Evolutionary conservation across 1,140 invertebrate genomes (phyloP).

Genomic region (Thaumetopoea pityocampa): DNA sequence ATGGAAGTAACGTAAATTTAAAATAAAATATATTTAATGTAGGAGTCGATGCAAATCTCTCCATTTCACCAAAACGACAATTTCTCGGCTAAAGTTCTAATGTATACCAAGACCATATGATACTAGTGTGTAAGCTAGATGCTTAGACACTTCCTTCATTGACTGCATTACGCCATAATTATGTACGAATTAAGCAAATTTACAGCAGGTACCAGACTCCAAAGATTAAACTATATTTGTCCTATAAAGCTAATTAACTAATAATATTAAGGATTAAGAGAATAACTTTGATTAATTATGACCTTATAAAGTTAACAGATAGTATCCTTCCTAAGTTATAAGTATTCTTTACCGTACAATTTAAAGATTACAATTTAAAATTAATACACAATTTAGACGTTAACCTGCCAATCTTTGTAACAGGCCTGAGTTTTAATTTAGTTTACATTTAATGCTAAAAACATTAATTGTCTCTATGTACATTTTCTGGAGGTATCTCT

Average conservation of each 20-base stretch:
- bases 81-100: too few relatives aligned
- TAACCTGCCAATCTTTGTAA: too few relatives aligned
- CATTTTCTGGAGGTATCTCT: slow-evolving; percentile 14
- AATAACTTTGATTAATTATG: too few relatives aligned
- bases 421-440: neutral
- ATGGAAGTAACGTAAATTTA: too few relatives aligned
- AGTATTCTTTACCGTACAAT: neutral
- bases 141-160: too few relatives aligned
- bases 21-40: too few relatives aligned
- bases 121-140: too few relatives aligned
- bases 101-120: too few relatives aligned
- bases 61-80: too few relatives aligned
- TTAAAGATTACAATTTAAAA: slow-evolving; percentile 7
- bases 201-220: slow-evolving; percentile 24
- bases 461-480: slow-evolving; percentile 15
- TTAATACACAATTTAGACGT: slow-evolving; percentile 7
- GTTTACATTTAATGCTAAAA: slow-evolving; percentile 6
- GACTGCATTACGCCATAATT: neutral
- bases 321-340: neutral
- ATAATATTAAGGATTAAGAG: neutral
- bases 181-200: slow-evolving; percentile 4
- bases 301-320: neutral
- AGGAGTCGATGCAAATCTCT: too few relatives aligned
- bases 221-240: slow-evolving; percentile 10
- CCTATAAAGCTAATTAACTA: slow-evolving; percentile 1